Conservation (phyloP, 1,140 invertebrate species). For the Adoxophyes honmai region DNA sequence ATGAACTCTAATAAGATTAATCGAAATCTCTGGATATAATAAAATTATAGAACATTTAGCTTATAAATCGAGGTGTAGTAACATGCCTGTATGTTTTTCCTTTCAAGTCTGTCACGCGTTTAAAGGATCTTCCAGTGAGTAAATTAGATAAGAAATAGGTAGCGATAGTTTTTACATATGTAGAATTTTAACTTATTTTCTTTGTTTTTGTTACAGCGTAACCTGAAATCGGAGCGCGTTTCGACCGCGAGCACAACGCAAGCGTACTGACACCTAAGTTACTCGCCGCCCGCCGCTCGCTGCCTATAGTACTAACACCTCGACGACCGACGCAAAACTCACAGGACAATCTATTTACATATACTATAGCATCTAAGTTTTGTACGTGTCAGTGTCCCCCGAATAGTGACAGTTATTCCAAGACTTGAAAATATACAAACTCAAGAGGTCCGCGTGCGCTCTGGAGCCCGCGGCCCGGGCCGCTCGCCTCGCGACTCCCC, state of each 20-base stretch:
- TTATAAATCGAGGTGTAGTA: too few relatives aligned
- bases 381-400: conserved; percentile 37
- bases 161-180: not conserved
- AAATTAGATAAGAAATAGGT: too few relatives aligned
- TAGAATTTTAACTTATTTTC: not conserved
- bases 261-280: conserved; percentile 67
- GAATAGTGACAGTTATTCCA: conserved; percentile 24
- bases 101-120: conserved; percentile 68
- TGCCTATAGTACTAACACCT: conserved; percentile 40
- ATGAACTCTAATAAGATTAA: too few relatives aligned
- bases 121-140: conserved; percentile 65
- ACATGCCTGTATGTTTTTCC: conserved; percentile 17
- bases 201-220: conserved; percentile 44
- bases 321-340: conserved; percentile 10
- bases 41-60: too few relatives aligned
- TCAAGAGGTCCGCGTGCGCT: not conserved
- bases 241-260: conserved; percentile 65
- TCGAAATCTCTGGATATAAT: too few relatives aligned
- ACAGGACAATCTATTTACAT: too few relatives aligned
- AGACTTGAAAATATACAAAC: too few relatives aligned
- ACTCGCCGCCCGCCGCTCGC: conserved; percentile 47
- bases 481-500: not conserved
- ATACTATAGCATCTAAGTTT: conserved; percentile 1
- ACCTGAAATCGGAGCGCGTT: conserved; percentile 61
- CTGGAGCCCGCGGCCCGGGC: not conserved